Evolutionary conservation across 2,888 invertebrate genomes (phyloP).

Genomic region (Rotaria sp.): DNA sequence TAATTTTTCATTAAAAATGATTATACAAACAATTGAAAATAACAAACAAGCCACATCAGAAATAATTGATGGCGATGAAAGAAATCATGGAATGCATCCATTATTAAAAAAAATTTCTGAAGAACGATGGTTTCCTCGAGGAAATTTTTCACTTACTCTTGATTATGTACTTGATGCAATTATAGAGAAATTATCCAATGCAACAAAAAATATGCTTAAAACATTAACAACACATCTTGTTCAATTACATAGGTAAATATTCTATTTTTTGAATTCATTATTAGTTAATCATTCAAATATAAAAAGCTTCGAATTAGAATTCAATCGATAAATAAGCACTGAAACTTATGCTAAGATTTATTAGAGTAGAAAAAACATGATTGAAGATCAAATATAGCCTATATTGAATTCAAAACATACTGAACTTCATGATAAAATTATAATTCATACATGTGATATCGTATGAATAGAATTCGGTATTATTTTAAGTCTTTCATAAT

Average conservation of each 20-base stretch:
- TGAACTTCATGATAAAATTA: too few species aligned
- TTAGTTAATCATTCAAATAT: too few species aligned
- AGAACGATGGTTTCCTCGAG: slow-evolving; percentile 1
- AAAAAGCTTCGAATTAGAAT: too few species aligned
- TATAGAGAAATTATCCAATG: not conserved
- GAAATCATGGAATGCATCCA: not conserved
- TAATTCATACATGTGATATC: too few species aligned
- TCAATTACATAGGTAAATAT: not conserved
- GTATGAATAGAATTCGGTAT: too few species aligned
- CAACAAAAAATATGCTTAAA: not conserved
- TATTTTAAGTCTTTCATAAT: too few species aligned
- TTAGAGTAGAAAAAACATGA: too few species aligned
- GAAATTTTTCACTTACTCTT: not conserved
- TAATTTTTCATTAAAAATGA: not conserved
- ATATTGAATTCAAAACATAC: too few species aligned
- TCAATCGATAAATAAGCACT: too few species aligned
- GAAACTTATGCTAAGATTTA: too few species aligned
- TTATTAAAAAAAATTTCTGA: slow-evolving; percentile 5
- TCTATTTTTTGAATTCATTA: not conserved
- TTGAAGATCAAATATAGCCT: too few species aligned
- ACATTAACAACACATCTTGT: not conserved
- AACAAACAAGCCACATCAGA: not conserved
- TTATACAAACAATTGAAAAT: not conserved
- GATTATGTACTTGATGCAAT: not conserved
- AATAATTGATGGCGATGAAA: not conserved